phyloP scores from a whole-genome alignment of 2,113 vertebrate species.

The Lasiurus borealis region DNA sequence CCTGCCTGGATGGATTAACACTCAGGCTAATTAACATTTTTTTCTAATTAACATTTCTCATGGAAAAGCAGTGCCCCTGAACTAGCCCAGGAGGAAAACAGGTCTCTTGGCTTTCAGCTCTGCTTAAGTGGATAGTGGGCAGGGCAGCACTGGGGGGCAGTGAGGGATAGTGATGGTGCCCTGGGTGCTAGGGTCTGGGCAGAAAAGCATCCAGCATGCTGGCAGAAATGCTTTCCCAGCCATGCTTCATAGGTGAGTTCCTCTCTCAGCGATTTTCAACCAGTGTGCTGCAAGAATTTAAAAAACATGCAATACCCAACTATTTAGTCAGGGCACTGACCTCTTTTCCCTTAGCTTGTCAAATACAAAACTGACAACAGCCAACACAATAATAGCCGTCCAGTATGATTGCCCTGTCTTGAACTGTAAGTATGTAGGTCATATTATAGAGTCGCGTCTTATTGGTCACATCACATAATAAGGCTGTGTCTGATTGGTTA shows the following conservation, averaged over 20 bases:
- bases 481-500: background rate
- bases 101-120: background rate
- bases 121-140: background rate
- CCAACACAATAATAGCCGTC: background rate
- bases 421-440: background rate
- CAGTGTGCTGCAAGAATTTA: background rate
- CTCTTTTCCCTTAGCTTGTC: background rate
- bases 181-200: background rate
- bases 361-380: background rate
- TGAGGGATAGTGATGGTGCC: background rate
- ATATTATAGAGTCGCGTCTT: background rate
- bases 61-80: background rate
- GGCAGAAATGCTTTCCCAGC: background rate
- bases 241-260: rapidly evolving
- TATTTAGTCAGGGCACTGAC: background rate
- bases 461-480: background rate
- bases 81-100: background rate
- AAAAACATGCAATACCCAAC: background rate
- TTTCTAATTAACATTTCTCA: constrained; percentile 47
- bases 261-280: background rate
- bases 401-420: background rate
- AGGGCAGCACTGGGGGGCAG: background rate
- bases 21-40: background rate
- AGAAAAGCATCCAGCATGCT: background rate
- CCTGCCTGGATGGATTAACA: constrained; percentile 40